These are phyloP conservation scores for Yponomeuta malinellus DNA, from an alignment of 2,888 invertebrate genomes.

Conservation along the genomic window DNA sequence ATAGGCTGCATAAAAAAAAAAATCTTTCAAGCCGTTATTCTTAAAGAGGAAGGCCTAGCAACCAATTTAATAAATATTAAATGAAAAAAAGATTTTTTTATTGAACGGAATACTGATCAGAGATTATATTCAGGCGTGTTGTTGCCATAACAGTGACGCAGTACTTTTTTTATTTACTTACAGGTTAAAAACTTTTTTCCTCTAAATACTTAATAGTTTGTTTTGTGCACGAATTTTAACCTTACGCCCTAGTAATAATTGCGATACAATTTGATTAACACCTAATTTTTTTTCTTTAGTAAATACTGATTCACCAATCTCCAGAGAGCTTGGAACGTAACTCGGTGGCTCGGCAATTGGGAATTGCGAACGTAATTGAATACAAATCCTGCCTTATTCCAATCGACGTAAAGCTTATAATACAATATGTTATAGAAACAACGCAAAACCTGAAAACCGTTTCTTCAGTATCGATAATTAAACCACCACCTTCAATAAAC, in stretches of 20 bases:
- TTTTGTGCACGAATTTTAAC: slow-evolving; percentile 59
- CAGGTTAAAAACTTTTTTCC: slow-evolving; percentile 38
- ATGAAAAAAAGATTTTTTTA: slow-evolving; percentile 32
- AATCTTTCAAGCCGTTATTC: no score
- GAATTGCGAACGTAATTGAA: background rate
- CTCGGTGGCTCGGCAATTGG: slow-evolving; percentile 13
- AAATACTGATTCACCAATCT: slow-evolving; percentile 44
- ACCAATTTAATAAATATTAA: background rate
- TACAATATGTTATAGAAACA: no score
- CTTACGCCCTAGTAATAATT: slow-evolving; percentile 38
- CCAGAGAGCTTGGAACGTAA: background rate
- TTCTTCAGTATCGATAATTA: no score
- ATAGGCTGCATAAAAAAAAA: no score
- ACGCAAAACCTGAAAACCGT: no score
- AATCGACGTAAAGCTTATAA: background rate
- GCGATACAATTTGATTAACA: slow-evolving; percentile 43
- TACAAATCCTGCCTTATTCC: background rate
- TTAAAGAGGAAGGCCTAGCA: no score
- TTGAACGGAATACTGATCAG: slow-evolving; percentile 68
- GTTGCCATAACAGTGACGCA: slow-evolving; percentile 32
- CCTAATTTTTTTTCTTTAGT: slow-evolving; percentile 34
- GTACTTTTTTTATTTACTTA: slow-evolving; percentile 43
- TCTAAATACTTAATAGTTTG: slow-evolving; percentile 43
- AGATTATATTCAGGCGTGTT: background rate
- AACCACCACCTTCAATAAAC: no score